Conservation (phyloP, 2,888 invertebrate species). For the Thymelicus lineola region DNA sequence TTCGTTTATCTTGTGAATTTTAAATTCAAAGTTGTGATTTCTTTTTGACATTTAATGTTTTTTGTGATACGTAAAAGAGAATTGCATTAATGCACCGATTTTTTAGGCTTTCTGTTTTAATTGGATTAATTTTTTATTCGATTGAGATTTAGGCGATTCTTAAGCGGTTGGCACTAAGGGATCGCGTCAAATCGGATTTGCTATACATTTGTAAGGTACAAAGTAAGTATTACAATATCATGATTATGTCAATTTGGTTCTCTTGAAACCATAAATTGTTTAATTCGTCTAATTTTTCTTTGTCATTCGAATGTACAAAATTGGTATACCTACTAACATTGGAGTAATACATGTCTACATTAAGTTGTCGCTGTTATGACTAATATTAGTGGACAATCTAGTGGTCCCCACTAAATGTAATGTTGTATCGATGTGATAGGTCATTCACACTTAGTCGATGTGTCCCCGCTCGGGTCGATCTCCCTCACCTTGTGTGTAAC, state of each 20-base stretch:
- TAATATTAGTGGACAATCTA: constrained; percentile 67
- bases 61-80: constrained; percentile 82
- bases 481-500: constrained; percentile 59
- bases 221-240: constrained; percentile 69
- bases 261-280: constrained; percentile 41
- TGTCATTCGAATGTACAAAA: constrained; percentile 57
- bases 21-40: constrained; percentile 86
- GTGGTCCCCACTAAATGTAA: constrained; percentile 74
- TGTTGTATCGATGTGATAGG: constrained; percentile 77
- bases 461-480: constrained; percentile 72
- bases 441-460: constrained; percentile 68
- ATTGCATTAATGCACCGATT: constrained; percentile 82
- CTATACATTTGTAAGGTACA: constrained; percentile 72
- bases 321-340: constrained; percentile 57
- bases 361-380: constrained; percentile 75
- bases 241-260: constrained; percentile 59
- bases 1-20: constrained; percentile 80
- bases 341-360: constrained; percentile 67
- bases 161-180: constrained; percentile 59
- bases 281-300: constrained; percentile 45
- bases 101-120: constrained; percentile 66
- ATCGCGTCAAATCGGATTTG: constrained; percentile 48
- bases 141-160: constrained; percentile 57
- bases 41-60: constrained; percentile 84
- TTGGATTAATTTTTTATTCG: constrained; percentile 55